Conservation (phyloP, 2,113 vertebrate species). For the Gulo gulo region DNA sequence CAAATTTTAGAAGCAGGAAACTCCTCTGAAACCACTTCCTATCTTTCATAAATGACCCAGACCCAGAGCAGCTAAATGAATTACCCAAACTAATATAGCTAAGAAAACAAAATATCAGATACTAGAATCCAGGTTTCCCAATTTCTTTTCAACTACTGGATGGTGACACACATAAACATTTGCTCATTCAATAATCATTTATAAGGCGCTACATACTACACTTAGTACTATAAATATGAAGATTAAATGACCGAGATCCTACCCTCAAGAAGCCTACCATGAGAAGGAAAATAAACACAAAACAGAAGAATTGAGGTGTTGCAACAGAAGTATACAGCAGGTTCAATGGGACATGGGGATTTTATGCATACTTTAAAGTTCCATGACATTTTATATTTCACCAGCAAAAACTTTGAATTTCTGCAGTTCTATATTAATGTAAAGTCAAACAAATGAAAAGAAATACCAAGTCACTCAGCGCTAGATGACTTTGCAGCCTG, state of each 20-base stretch:
- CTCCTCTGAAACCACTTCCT: not conserved
- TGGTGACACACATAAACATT: not conserved
- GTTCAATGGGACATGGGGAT: not conserved
- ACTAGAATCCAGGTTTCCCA: conserved; percentile 36
- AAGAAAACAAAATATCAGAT: not conserved
- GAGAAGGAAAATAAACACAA: not conserved
- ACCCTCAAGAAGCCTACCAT: not conserved
- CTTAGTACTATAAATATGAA: not conserved
- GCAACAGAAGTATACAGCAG: not conserved
- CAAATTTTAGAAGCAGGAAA: not conserved
- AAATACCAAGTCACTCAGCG: not conserved
- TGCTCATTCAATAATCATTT: not conserved
- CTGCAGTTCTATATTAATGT: not conserved
- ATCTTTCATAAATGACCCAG: not conserved
- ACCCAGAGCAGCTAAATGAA: not conserved
- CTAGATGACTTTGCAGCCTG: not conserved
- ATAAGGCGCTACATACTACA: not conserved
- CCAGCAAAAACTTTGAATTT: not conserved
- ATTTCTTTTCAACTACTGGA: not conserved
- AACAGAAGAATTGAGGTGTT: not conserved
- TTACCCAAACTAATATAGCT: not conserved
- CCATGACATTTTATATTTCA: conserved; percentile 18
- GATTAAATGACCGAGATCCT: not conserved
- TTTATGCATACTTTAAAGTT: not conserved
- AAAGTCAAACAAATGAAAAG: conserved; percentile 3